Evolutionary conservation across 2,113 vertebrate genomes (phyloP), one percentile per base, ranked within the genome.

Genomic region (Myotis brandtii): DNA sequence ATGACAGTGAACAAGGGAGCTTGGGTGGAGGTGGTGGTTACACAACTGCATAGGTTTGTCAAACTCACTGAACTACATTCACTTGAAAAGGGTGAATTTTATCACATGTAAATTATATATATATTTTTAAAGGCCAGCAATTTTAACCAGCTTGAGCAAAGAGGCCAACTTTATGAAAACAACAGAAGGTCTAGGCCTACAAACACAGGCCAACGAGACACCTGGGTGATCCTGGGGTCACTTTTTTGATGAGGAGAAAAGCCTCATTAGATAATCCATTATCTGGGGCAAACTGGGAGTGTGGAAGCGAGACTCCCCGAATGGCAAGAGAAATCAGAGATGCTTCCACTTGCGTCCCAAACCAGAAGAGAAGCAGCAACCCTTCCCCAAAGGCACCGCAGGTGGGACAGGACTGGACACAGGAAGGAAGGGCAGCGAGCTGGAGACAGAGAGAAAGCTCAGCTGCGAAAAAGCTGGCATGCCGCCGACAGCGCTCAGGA

Each of bases 141-240:
- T 64, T 21, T 72, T 32, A 81, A 40, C 54, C 27, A 37, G 21
- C 3, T 3, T 56, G 25, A 34, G 54, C 64, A 43, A 9, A 66
- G 32, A 77, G 14, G 48, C 11, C 27, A 12, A 69, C 21, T 37
- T 46, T 8, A 69, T 34, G n/a, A 52, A 79, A 40, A 80, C 23
- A n/a, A 3, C 10, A 11, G n/a, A 43, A 30, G 54, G 17, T 32
- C 54, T 32, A 37, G 14, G 2, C 2, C 11, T 30, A 34, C 5
- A 72, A 14, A 59, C 27, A 3, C 0, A 0, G 34, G 80, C 0
- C 34, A 17, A 2, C 18, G 0, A 0, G 5, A 9, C 10, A 8
- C 16, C 16, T 54, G 52, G 2, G 50, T 2, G 25, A 52, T 1
- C 43, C 75, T 46, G 0, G 1, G 20, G 56, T 11, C 40, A 17